These are phyloP conservation scores for Elmis aenea DNA, from an alignment of 2,888 invertebrate species.

Conservation along the genomic window DNA sequence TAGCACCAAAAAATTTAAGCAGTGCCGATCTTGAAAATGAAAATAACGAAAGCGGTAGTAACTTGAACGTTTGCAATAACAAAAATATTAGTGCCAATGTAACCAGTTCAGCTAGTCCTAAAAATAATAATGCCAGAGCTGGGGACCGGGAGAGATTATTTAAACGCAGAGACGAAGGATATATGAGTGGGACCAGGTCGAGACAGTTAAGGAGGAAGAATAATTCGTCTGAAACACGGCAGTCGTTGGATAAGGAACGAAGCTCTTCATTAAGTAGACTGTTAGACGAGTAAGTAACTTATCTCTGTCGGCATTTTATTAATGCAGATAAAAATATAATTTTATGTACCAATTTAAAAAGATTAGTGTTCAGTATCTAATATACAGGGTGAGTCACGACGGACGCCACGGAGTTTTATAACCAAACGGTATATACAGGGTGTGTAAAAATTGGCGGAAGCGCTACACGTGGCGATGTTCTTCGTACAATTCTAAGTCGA, in stretches of 20 bases:
- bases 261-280: conserved; percentile 83
- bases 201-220: conserved; percentile 56
- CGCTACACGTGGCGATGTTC: no score
- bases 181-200: conserved; percentile 58
- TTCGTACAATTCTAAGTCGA: no score
- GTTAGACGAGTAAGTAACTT: conserved; percentile 63
- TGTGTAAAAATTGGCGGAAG: no score
- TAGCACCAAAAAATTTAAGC: conserved; percentile 1
- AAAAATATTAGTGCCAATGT: conserved; percentile 7
- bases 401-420: no score
- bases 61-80: conserved; percentile 12
- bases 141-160: conserved; percentile 50
- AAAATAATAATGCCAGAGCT: conserved; percentile 32
- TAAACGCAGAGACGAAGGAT: conserved; percentile 57
- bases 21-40: conserved; percentile 9
- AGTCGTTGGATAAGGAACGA: conserved; percentile 63
- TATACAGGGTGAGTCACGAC: no score
- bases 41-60: conserved; percentile 17
- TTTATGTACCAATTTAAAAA: conserved; percentile 2
- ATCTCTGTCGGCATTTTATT: no score
- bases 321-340: not conserved
- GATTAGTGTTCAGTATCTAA: no score
- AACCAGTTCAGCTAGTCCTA: conserved; percentile 22
- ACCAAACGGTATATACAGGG: no score
- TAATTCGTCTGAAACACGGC: conserved; percentile 42